phyloP scores from a whole-genome alignment of 2,888 invertebrate species.

The Amphipyra berbera region DNA sequence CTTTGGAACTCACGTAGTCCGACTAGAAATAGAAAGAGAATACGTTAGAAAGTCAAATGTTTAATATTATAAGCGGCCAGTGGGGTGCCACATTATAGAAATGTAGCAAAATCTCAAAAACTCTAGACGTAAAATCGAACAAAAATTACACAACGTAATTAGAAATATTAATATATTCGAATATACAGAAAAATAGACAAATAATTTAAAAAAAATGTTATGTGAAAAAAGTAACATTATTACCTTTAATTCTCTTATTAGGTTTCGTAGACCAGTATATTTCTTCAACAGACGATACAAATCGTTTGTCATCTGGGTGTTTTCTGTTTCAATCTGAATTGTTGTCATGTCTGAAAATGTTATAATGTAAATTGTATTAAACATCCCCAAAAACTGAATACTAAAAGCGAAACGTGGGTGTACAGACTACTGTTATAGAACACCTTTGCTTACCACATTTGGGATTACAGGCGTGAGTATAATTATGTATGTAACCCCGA shows the following conservation, averaged over 20 bases:
- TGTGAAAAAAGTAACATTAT: neutral
- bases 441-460: too few species aligned
- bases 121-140: too few species aligned
- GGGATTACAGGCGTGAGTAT: too few species aligned
- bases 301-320: constrained; percentile 98
- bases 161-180: too few species aligned
- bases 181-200: too few species aligned
- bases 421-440: too few species aligned
- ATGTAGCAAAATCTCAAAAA: too few species aligned
- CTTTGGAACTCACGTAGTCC: constrained; percentile 97
- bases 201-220: too few species aligned
- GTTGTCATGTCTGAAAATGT: constrained; percentile 95
- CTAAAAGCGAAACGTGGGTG: too few species aligned
- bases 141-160: too few species aligned
- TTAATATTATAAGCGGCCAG: neutral
- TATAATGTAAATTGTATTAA: neutral
- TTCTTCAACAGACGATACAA: constrained; percentile 97
- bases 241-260: constrained; percentile 97
- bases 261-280: constrained; percentile 96
- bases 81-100: too few species aligned
- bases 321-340: constrained; percentile 97
- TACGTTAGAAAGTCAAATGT: neutral
- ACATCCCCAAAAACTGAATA: neutral
- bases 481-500: too few species aligned
- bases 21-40: constrained; percentile 89